A percentile compares a stretch with the other conserved stretches of the same genome.
phyloP scores from a whole-genome alignment of 2,113 vertebrate species.

The Nematolebias whitei region DNA sequence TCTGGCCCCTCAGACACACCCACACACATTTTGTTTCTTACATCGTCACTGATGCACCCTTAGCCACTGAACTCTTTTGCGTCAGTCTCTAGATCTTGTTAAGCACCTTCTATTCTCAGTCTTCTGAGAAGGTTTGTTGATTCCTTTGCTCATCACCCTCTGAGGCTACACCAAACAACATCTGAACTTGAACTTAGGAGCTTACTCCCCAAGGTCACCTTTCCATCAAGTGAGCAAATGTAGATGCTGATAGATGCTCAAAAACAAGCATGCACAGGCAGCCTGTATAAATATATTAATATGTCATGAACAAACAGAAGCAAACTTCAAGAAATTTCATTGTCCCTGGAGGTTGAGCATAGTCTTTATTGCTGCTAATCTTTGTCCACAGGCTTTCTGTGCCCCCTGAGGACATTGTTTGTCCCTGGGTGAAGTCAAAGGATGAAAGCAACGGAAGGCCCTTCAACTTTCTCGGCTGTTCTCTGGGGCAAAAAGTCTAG shows the following conservation, averaged over 20 bases:
- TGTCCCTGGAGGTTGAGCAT: conserved; percentile 23
- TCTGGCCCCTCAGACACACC: conserved; percentile 36
- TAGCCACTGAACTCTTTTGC: conserved; percentile 20
- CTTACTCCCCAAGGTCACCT: conserved; percentile 43
- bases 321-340: conserved; percentile 9
- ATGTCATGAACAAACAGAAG: background rate
- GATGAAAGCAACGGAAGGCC: conserved; percentile 68
- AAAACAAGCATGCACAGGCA: conserved; percentile 21
- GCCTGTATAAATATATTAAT: conserved; percentile 21
- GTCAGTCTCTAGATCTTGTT: conserved; percentile 53
- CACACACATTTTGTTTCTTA: conserved; percentile 49
- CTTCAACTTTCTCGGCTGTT: conserved; percentile 55
- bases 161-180: conserved; percentile 65
- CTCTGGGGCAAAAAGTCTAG: conserved; percentile 61
- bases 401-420: conserved; percentile 47
- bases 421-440: conserved; percentile 50
- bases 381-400: conserved; percentile 37
- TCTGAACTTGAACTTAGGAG: conserved; percentile 65
- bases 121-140: conserved; percentile 52
- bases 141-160: conserved; percentile 27
- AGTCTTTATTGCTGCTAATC: conserved; percentile 17
- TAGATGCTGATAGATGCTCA: conserved; percentile 63
- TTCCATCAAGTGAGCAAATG: conserved; percentile 62
- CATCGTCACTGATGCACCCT: conserved; percentile 45
- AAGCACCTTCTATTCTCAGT: conserved; percentile 62